Conservation (phyloP, 2,888 invertebrate species). For the Lithophane semibrunnea region DNA sequence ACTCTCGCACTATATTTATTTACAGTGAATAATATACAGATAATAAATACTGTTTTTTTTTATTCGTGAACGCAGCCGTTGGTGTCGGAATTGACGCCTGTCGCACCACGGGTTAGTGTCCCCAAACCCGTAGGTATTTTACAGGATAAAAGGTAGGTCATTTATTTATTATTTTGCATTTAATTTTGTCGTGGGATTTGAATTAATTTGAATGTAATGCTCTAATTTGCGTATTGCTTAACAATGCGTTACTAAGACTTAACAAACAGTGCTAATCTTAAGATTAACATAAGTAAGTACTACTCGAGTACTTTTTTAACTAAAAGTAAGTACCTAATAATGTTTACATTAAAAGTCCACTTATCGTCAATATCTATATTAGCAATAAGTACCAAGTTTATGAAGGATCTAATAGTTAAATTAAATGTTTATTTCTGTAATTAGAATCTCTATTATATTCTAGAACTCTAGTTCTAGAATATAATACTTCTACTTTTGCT, state of each 20-base stretch:
- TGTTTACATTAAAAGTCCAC: background rate
- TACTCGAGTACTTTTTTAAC: background rate
- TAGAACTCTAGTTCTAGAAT: background rate
- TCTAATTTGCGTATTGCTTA: conserved; percentile 21
- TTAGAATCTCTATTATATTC: background rate
- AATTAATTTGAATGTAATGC: conserved; percentile 11
- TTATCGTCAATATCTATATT: conserved; percentile 13
- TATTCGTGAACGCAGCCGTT: conserved; percentile 77
- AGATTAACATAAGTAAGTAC: conserved; percentile 5
- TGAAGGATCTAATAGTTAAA: background rate
- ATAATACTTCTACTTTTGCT: background rate
- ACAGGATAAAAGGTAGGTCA: conserved; percentile 43
- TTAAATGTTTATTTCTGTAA: too few relatives aligned
- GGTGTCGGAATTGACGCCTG: conserved; percentile 87
- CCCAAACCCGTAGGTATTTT: conserved; percentile 55
- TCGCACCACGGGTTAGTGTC: conserved; percentile 65
- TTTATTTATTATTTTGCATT: conserved; percentile 5
- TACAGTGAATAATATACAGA: conserved; percentile 87
- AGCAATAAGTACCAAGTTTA: background rate
- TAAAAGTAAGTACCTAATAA: background rate
- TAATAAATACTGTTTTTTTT: conserved; percentile 85
- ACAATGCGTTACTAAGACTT: background rate
- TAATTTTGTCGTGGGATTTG: background rate
- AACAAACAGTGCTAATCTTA: background rate
- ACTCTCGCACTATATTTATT: conserved; percentile 85